phyloP scores from a whole-genome alignment of 2,113 vertebrate genomes.

The Probosciger aterrimus region DNA sequence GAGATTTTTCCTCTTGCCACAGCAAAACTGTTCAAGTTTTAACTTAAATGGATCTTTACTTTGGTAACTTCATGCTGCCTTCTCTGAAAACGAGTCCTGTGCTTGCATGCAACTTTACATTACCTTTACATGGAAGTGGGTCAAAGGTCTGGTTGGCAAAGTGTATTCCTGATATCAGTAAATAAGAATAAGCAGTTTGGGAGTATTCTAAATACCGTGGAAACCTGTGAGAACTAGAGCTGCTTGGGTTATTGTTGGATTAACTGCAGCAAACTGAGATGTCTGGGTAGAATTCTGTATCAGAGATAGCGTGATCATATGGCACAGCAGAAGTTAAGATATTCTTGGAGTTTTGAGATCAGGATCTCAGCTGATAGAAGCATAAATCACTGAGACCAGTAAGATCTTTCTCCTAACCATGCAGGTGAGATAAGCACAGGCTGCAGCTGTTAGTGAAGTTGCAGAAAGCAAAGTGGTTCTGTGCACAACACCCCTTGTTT shows the following conservation, averaged over 20 bases:
- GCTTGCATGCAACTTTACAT: background rate
- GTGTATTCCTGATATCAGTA: background rate
- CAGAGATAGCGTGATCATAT: background rate
- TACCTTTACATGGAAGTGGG: background rate
- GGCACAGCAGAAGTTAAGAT: background rate
- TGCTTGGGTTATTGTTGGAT: background rate
- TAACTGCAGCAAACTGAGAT: background rate
- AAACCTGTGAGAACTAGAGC: background rate
- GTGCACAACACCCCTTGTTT: background rate
- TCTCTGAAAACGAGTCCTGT: background rate
- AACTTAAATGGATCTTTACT: background rate
- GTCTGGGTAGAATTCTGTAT: background rate
- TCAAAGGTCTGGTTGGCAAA: background rate
- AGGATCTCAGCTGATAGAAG: background rate
- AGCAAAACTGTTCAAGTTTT: background rate
- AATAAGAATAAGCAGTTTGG: background rate
- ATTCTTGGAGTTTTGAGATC: background rate
- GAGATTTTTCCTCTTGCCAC: background rate
- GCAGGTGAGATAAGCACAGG: background rate
- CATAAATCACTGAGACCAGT: rapidly evolving
- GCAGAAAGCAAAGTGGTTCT: background rate
- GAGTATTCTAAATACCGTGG: background rate
- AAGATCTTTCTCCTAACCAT: background rate
- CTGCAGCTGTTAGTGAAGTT: background rate
- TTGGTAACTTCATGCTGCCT: background rate